These are phyloP conservation scores for Lasioglossum marginatum DNA, from an alignment of 2,888 invertebrate genomes.

Conservation along the genomic window DNA sequence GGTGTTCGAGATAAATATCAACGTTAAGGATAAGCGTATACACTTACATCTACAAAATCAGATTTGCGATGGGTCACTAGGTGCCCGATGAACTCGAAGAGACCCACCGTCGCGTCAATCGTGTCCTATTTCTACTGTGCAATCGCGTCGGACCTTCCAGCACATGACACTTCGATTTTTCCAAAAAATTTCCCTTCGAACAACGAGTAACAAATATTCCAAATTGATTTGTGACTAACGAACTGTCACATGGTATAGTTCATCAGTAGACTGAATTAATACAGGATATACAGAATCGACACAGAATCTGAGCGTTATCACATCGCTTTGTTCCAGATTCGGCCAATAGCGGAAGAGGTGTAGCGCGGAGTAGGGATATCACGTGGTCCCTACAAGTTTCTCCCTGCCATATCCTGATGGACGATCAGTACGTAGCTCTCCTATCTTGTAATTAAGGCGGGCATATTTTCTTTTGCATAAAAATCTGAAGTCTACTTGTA, in stretches of 20 bases:
- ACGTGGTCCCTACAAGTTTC: no score
- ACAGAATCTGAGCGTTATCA: no score
- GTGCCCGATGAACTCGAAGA: neutral
- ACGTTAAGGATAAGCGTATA: neutral
- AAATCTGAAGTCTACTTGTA: neutral
- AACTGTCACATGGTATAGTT: neutral
- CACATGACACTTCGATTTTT: neutral
- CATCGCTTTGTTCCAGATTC: no score
- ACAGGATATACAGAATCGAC: no score
- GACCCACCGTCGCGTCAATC: constrained; percentile 44
- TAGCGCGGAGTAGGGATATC: no score
- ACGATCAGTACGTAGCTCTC: no score
- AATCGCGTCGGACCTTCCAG: neutral
- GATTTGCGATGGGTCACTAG: constrained; percentile 14
- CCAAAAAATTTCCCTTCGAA: neutral
- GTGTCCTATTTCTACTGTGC: constrained; percentile 29
- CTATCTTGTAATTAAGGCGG: no score
- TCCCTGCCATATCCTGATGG: no score
- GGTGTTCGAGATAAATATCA: neutral
- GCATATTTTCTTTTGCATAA: no score
- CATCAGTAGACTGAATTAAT: no score
- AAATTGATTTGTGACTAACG: neutral
- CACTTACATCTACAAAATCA: constrained; percentile 5
- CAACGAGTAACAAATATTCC: neutral
- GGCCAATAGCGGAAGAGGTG: no score